Evolutionary conservation across 2,113 vertebrate species (phyloP).

Genomic region (Tachysurus vachellii): DNA sequence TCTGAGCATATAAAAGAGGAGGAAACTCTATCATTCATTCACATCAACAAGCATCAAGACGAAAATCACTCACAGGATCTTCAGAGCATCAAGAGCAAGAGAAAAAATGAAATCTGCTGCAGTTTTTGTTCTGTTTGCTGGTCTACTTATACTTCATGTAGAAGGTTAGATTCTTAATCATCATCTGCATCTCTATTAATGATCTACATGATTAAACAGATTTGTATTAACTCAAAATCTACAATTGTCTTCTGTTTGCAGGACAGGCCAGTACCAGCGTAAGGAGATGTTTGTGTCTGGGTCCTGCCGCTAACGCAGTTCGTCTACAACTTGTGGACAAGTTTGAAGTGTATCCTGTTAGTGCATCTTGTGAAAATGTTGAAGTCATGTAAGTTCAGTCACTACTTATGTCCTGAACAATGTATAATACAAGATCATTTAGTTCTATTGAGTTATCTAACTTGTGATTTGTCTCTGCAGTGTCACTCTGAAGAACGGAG

Average conservation of each 20-base stretch:
- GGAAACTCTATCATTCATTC: neutral
- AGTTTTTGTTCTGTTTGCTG: too few species aligned
- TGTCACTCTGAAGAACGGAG: conserved; percentile 45
- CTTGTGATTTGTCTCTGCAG: conserved; percentile 22
- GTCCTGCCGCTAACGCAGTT: conserved; percentile 1
- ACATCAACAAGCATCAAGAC: neutral
- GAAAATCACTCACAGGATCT: neutral
- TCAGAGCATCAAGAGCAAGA: neutral
- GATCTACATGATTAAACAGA: neutral
- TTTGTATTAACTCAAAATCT: neutral
- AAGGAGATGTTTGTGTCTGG: conserved; percentile 44
- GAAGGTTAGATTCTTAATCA: too few species aligned
- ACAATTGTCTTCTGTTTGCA: conserved; percentile 12
- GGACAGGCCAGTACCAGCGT: conserved; percentile 2
- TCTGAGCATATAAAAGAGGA: neutral
- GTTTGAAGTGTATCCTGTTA: conserved; percentile 37
- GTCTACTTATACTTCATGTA: too few species aligned
- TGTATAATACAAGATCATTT: neutral
- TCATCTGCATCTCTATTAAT: neutral
- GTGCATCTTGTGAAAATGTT: conserved; percentile 34
- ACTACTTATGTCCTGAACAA: neutral
- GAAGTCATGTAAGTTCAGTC: conserved; percentile 46
- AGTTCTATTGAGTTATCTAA: neutral
- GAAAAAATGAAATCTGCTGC: neutral
- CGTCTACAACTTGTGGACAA: conserved; percentile 12